Percentiles rank a stretch among this genome's conserved stretches.
phyloP scores from a whole-genome alignment of 2,797 vertebrate genomes.

The Cheirogaleus major region DNA sequence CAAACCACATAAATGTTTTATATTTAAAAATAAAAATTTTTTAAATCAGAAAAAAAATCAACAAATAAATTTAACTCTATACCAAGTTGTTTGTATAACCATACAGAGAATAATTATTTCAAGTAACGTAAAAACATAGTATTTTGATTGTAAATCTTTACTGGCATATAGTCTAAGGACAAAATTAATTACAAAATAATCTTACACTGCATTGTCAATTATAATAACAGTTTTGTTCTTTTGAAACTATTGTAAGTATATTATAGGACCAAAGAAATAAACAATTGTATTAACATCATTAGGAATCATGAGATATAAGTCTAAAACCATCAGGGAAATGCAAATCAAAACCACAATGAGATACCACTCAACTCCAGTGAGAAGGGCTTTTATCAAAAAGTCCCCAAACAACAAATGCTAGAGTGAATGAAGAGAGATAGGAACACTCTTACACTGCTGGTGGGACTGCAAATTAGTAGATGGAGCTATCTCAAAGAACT shows the following conservation, averaged over 20 bases:
- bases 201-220: neutral
- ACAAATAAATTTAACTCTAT: neutral
- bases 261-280: neutral
- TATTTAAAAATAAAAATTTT: neutral
- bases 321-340: neutral
- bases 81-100: neutral
- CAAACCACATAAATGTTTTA: neutral
- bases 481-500: no score
- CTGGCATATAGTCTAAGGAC: neutral
- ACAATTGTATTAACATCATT: neutral
- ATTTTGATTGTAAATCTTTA: neutral
- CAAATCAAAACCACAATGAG: no score
- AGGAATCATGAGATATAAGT: neutral
- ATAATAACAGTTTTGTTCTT: neutral
- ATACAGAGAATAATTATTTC: neutral
- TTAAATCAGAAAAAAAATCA: neutral
- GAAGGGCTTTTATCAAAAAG: no score
- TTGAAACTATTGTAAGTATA: neutral
- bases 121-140: neutral
- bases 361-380: no score
- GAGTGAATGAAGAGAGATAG: no score
- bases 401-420: no score
- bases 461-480: no score
- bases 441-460: no score
- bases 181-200: conserved; percentile 2